Percentiles rank a stretch among this genome's conserved stretches.
These are phyloP conservation scores for Oreohelix idahoensis DNA, from an alignment of 1,140 invertebrate genomes.

Conservation along the genomic window DNA sequence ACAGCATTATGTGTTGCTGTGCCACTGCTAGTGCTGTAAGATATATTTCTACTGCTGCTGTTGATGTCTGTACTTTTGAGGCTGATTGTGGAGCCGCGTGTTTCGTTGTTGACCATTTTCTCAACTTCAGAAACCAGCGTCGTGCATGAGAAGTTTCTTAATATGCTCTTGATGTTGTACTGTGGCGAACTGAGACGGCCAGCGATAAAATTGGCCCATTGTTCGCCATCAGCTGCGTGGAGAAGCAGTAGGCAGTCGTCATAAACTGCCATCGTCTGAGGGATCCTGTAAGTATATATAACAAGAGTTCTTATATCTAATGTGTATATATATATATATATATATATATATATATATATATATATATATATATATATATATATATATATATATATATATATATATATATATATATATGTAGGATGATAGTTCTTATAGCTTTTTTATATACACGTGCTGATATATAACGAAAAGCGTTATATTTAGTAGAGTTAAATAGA, in stretches of 20 bases:
- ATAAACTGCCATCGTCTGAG: neutral
- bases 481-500: too few species aligned
- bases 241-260: neutral
- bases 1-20: neutral
- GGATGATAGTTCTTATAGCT: too few species aligned
- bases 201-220: slow-evolving; percentile 14
- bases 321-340: too few species aligned
- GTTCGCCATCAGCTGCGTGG: neutral
- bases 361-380: too few species aligned
- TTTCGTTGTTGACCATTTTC: neutral
- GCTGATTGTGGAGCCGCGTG: neutral
- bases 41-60: neutral
- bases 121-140: neutral
- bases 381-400: too few species aligned
- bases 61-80: neutral
- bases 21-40: neutral
- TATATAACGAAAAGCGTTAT: too few species aligned
- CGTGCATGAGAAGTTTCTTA: neutral
- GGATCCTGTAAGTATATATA: too few species aligned
- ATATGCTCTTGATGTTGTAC: slow-evolving; percentile 18
- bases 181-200: neutral
- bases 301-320: too few species aligned
- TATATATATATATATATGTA: too few species aligned
- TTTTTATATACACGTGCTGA: too few species aligned
- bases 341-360: too few species aligned